Conservation (phyloP, 92 coral and sea anemone genomes). For the Hydrozoanthus gracilis region DNA sequence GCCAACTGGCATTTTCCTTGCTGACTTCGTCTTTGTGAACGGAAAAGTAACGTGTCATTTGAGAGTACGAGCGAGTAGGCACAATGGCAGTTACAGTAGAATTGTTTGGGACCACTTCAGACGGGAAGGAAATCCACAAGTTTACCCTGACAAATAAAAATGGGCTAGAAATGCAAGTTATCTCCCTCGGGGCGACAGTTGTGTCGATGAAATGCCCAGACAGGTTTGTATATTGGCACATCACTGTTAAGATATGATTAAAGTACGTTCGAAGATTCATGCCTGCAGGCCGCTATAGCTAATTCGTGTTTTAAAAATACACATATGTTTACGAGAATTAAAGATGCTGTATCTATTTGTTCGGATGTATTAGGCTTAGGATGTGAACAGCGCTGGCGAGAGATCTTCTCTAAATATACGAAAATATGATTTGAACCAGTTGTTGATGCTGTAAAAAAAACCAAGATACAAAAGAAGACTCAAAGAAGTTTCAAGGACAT, state of each 20-base stretch:
- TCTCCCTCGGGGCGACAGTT: slow-evolving; percentile 82
- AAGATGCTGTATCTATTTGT: no score
- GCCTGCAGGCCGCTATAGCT: not conserved
- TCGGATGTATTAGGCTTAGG: no score
- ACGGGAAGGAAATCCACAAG: slow-evolving; percentile 76
- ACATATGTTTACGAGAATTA: no score
- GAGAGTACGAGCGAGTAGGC: not conserved
- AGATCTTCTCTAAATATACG: no score
- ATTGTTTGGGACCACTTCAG: slow-evolving; percentile 76
- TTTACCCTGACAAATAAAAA: slow-evolving; percentile 79
- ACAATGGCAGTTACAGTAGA: slow-evolving; percentile 38
- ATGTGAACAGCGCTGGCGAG: no score
- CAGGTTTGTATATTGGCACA: slow-evolving; percentile 59
- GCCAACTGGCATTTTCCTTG: no score
- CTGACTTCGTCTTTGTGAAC: not conserved
- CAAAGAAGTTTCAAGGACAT: no score
- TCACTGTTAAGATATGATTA: not conserved
- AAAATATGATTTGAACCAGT: no score
- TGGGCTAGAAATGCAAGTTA: slow-evolving; percentile 77
- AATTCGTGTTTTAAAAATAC: not conserved
- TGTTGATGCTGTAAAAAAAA: no score
- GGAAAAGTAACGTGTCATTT: not conserved
- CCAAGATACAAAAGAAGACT: no score
- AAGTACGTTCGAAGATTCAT: not conserved
- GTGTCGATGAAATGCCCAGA: slow-evolving; percentile 86